phyloP scores from a whole-genome alignment of 2,888 invertebrate species.

The Drosophila helvetica region DNA sequence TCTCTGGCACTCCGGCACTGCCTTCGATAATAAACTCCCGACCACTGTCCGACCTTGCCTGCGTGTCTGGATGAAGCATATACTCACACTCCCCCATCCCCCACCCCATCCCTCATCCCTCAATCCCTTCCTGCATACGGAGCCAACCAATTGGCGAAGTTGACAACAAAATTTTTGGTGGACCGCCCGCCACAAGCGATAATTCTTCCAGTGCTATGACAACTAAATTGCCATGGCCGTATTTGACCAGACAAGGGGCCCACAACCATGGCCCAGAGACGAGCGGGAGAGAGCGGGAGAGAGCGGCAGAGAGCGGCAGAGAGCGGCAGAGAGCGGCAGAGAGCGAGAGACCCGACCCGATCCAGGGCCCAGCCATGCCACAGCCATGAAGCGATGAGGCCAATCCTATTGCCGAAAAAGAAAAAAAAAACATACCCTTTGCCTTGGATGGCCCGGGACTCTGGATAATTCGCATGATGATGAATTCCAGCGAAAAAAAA shows the following conservation, averaged over 20 bases:
- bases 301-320: no score
- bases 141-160: conserved; percentile 69
- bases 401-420: conserved; percentile 61
- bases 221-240: conserved; percentile 82
- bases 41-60: conserved; percentile 60
- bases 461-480: conserved; percentile 75
- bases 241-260: conserved; percentile 58
- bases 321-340: no score
- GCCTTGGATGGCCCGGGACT: conserved; percentile 25
- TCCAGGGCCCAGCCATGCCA: background rate
- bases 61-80: conserved; percentile 20
- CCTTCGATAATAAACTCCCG: conserved; percentile 65
- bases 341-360: background rate
- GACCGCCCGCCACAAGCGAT: conserved; percentile 82
- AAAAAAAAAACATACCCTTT: conserved; percentile 42
- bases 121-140: conserved; percentile 13
- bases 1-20: background rate
- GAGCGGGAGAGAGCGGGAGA: no score
- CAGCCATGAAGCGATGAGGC: background rate
- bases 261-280: conserved; percentile 28
- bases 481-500: conserved; percentile 75
- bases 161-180: conserved; percentile 83
- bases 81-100: conserved; percentile 2
- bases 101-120: background rate
- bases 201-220: conserved; percentile 82